Evolutionary conservation across 64 coral and sea anemone species (phyloP).

Genomic region (Actinia tenebrosa): DNA sequence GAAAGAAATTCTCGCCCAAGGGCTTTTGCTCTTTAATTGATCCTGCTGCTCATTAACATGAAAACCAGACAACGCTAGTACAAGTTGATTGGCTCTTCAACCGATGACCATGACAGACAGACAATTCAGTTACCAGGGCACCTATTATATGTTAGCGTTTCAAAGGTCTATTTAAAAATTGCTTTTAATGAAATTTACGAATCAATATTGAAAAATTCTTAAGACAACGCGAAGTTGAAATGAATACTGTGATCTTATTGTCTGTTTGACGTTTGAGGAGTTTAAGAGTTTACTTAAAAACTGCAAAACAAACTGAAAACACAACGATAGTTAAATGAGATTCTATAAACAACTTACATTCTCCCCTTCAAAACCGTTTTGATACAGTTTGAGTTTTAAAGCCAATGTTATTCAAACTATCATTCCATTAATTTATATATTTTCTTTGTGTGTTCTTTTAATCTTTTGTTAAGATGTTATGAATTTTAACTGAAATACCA

Average conservation of each 20-base stretch:
- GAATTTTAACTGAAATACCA: no score
- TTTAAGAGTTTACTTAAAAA: not conserved
- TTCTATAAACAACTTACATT: not conserved
- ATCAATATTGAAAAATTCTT: not conserved
- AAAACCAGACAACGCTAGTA: not conserved
- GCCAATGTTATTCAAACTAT: no score
- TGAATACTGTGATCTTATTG: not conserved
- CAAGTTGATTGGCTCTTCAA: not conserved
- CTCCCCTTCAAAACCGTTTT: not conserved
- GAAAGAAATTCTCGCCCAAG: not conserved
- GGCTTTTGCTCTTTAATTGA: not conserved
- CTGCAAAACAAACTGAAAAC: not conserved
- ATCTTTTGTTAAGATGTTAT: no score
- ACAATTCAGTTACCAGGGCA: not conserved
- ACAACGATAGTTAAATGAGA: no score
- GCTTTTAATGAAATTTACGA: not conserved
- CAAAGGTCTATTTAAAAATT: not conserved
- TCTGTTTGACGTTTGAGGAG: not conserved
- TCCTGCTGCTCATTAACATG: not conserved
- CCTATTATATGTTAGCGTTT: not conserved
- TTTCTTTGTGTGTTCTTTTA: no score
- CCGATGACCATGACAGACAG: not conserved
- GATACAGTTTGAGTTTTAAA: not conserved
- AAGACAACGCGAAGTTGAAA: slow-evolving; percentile 5
- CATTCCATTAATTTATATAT: no score